Conservation (phyloP, 2,113 vertebrate species). For the Podilymbus podiceps region DNA sequence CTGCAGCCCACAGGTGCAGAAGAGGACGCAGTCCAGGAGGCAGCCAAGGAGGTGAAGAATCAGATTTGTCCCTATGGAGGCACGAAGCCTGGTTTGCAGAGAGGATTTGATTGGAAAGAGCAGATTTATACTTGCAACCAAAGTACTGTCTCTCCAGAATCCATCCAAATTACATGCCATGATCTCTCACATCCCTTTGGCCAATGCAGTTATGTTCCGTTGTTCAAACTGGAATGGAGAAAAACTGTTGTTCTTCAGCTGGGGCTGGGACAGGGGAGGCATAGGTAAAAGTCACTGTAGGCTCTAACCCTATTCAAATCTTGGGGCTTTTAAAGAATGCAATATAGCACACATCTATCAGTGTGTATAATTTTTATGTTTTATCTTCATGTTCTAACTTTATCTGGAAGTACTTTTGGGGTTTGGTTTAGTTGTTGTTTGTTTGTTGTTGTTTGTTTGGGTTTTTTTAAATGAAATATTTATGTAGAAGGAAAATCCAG, state of each 20-base stretch:
- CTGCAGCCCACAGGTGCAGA: not conserved
- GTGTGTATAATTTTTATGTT: rapidly evolving
- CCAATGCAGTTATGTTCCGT: not conserved
- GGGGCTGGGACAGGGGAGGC: not conserved
- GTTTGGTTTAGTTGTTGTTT: no score
- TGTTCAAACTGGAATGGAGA: not conserved
- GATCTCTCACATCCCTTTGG: not conserved
- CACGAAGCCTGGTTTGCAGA: not conserved
- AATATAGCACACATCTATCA: not conserved
- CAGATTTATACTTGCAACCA: not conserved
- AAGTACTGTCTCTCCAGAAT: not conserved
- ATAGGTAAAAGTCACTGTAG: not conserved
- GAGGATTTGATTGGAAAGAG: no score
- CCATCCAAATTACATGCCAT: not conserved
- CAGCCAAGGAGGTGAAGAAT: not conserved
- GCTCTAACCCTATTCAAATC: not conserved
- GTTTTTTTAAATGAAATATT: not conserved
- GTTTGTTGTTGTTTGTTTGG: no score
- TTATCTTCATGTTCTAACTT: not conserved
- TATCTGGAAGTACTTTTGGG: not conserved
- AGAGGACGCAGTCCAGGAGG: not conserved
- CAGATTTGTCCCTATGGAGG: not conserved
- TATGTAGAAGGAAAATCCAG: not conserved
- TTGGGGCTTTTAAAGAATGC: not conserved
- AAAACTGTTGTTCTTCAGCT: not conserved